A percentile compares a stretch with the other conserved stretches of the same genome.
Evolutionary conservation across 2,888 invertebrate species (phyloP).

Genomic region (Suillia variegata): DNA sequence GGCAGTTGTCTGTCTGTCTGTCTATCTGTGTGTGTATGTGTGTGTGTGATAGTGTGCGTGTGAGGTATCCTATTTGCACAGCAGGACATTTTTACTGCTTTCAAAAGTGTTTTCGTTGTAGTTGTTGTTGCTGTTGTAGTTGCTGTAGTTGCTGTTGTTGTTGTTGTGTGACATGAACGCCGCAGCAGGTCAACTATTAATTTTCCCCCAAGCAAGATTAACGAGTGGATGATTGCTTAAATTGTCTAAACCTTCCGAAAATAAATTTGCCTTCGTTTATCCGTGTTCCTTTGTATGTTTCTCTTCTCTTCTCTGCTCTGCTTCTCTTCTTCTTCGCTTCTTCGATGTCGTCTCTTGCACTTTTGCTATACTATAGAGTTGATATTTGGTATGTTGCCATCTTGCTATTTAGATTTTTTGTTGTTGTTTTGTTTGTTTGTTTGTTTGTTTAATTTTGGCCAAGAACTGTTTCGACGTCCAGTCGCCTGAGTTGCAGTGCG

Average conservation of each 20-base stretch:
- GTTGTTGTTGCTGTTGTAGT: conserved; percentile 3
- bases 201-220: conserved; percentile 55
- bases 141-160: neutral
- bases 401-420: no score
- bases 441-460: no score
- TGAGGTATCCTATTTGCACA: conserved; percentile 50
- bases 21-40: conserved; percentile 2
- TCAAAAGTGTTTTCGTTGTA: conserved; percentile 1
- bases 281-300: neutral
- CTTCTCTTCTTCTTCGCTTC: neutral
- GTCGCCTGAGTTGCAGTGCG: no score
- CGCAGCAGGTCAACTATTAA: conserved; percentile 52
- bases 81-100: conserved; percentile 41
- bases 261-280: neutral
- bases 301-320: neutral
- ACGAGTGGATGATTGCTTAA: conserved; percentile 57
- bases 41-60: conserved; percentile 34
- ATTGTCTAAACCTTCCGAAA: conserved; percentile 35
- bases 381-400: no score
- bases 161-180: conserved; percentile 23
- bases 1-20: no score
- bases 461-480: no score
- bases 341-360: conserved; percentile 9
- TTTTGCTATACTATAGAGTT: conserved; percentile 37
- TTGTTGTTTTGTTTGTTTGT: no score